phyloP scores from a whole-genome alignment of 1,140 invertebrate genomes.

The Linepithema humile region DNA sequence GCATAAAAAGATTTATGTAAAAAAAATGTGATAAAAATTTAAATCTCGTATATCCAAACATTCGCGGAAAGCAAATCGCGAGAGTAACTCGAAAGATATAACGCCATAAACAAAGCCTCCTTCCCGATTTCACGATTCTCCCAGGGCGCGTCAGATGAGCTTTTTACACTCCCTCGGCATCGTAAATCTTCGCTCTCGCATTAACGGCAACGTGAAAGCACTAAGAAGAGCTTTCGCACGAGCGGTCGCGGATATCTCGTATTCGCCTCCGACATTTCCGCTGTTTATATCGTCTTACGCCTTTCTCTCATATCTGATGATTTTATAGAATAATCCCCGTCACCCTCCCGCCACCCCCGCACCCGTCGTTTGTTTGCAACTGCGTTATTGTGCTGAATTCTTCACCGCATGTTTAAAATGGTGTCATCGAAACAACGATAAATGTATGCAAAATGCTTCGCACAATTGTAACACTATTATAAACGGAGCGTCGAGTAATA shows the following conservation, averaged over 20 bases:
- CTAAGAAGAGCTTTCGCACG: slow-evolving; percentile 43
- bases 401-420: background rate
- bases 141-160: slow-evolving; percentile 34
- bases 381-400: background rate
- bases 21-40: background rate
- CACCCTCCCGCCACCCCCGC: background rate
- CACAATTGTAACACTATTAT: too few relatives aligned
- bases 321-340: slow-evolving; percentile 15
- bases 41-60: slow-evolving; percentile 6
- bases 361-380: background rate
- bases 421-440: background rate
- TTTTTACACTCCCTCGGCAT: slow-evolving; percentile 50
- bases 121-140: slow-evolving; percentile 44
- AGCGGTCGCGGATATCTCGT: slow-evolving; percentile 34
- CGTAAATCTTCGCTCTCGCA: slow-evolving; percentile 58
- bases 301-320: background rate
- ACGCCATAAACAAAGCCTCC: slow-evolving; percentile 53
- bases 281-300: slow-evolving; percentile 37
- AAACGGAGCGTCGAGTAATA: too few relatives aligned
- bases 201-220: slow-evolving; percentile 50
- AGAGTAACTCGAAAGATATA: slow-evolving; percentile 38
- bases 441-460: background rate
- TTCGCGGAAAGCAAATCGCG: slow-evolving; percentile 8
- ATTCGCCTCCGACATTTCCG: slow-evolving; percentile 25
- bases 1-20: background rate